Conservation (phyloP, 2,888 invertebrate species). For the Tanytarsus gracilentus region DNA sequence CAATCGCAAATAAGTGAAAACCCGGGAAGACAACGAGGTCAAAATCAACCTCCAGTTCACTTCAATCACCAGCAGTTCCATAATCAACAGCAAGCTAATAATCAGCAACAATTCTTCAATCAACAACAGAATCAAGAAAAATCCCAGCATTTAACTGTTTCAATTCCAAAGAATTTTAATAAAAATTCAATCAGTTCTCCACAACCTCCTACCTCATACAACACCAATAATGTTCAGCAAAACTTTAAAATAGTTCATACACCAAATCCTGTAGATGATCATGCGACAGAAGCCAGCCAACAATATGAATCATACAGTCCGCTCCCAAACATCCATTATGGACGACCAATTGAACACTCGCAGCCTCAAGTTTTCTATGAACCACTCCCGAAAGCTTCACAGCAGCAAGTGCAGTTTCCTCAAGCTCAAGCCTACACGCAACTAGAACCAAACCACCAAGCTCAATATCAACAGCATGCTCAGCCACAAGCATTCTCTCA, state of each 20-base stretch:
- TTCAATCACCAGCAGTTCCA: neutral
- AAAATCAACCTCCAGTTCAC: neutral
- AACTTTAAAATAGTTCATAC: neutral
- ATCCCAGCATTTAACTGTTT: too few species aligned
- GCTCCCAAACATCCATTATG: neutral
- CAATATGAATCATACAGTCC: conserved; percentile 19
- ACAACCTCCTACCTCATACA: conserved; percentile 1
- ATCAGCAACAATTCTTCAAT: neutral
- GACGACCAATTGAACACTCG: neutral
- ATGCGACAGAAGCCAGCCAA: conserved; percentile 10
- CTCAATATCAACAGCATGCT: neutral
- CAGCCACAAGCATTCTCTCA: neutral
- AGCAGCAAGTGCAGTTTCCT: neutral
- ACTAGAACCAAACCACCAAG: conserved; percentile 3
- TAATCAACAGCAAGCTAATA: neutral
- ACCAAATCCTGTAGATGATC: neutral
- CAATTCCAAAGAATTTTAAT: neutral
- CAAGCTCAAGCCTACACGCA: too few species aligned
- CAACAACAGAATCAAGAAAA: too few species aligned
- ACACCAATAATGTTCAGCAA: neutral
- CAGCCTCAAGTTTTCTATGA: neutral
- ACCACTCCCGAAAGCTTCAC: neutral
- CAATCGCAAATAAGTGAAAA: neutral
- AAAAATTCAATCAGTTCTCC: neutral
- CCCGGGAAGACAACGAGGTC: neutral